Base-by-base conservation (phyloP, 1,140 invertebrate species). In the Philopotamus ludificatus region DNA sequence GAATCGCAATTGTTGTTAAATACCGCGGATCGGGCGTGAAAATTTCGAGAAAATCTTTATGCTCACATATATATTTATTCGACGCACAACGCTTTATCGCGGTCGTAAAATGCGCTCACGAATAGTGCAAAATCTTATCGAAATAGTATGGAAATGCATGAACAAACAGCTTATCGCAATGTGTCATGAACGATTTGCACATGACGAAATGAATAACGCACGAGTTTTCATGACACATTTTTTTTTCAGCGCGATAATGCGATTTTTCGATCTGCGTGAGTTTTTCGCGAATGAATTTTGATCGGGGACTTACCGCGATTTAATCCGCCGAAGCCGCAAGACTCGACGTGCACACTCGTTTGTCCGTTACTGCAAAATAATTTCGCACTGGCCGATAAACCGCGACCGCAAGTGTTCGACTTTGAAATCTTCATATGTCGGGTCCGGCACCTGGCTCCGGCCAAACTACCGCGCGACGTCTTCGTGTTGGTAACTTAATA, bases 401-500 rank as follows among this genome's bases (percentile, higher is more conserved):
- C 28, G 28, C 28, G 28, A 34, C 28, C 28, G 28, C 28, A 34
- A 34, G 28, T 12, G n/a, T 12, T 34, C 28, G 12, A 51, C 47
- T 20, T 15, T 49, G 45, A 57, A 34, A 12, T 9, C 25, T 50
- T 49, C 60, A 49, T 49, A 63, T 34, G 54, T 54, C 49, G 18
- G 55, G 44, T 49, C 41, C 54, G 54, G 20, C 39, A 18, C 34
- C 12, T 22, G 49, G 3, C 12, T 7, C 12, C 16, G 53, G 22
- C 22, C 20, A 20, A 59, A 15, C 25, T 26, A 20, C 55, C 25
- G 10, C 66, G 50, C 7, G 39, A 50, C 60, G 49, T 64, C 66
- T 26, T 42, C 51, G 26, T 25, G 60, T 50, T 12, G 20, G 25
- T 20, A 49, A 60, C 67, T 65, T 16, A 64, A 54, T 70, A 61